Base-by-base conservation (phyloP, 2,113 vertebrate genomes). In the Callionymus lyra region DNA sequence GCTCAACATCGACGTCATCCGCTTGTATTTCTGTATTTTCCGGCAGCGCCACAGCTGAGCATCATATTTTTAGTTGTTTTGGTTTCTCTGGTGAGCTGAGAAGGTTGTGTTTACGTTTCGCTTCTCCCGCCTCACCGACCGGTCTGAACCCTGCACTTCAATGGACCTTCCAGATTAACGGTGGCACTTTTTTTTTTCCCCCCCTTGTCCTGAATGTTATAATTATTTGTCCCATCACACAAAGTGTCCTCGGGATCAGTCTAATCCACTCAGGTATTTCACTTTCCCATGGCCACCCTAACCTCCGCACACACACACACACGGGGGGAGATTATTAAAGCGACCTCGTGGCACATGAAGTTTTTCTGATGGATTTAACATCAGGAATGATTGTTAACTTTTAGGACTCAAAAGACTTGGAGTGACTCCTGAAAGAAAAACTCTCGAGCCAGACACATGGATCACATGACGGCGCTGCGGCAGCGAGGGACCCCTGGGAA, bases 281-380 rank as follows among this genome's bases (percentile, higher is more conserved):
- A 56, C 60, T 72, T 84, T 84, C 83, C 82, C 78, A 76, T 77
- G 78, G 65, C 59, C 46, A 44, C 56, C 38, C 59, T 73, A 69
- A 63, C 56, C 76, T 58, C 47, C 51, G 18, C 54, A 61, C 41
- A 38, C 50, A 33, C 33, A 47, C 45, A 59, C 43, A 57, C 12
- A 54, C 65, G 70, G 52, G 39, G 63, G 67, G 54, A 71, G 74
- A 77, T 80, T 77, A 81, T 80, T 77, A 74, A 61, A 63, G 68
- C 39, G 34, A 76, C 76, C 74, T 75, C 64, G 68, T 82, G 81
- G 75, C 79, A 72, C 63, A 63, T 48, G 47, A 53, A 63, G 65
- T 75, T 76, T 75, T 76, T 78, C 62, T 77, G 76, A 70, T 65
- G 80, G 84, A 83, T 83, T 84, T 84, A 87, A 81, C 74, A 83